Percentiles rank a stretch among this genome's conserved stretches.
Conservation (phyloP, 2,888 invertebrate genomes). For the Ptychoptera albimana region DNA sequence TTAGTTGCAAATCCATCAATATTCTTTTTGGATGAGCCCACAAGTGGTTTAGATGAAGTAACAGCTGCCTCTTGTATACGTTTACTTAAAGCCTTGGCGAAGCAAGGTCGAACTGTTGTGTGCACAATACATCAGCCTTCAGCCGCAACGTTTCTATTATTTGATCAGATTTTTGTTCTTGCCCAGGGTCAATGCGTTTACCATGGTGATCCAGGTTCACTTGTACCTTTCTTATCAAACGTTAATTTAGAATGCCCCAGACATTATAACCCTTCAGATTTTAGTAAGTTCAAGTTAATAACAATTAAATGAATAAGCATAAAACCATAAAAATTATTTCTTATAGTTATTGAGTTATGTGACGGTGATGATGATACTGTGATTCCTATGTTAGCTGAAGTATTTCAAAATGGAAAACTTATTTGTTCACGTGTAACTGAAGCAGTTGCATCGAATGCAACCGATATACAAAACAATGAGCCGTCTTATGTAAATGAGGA, state of each 20-base stretch:
- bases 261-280: slow-evolving; percentile 54
- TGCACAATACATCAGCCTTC: slow-evolving; percentile 56
- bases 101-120: slow-evolving; percentile 48
- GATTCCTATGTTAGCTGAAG: slow-evolving; percentile 34
- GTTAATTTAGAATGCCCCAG: slow-evolving; percentile 42
- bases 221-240: slow-evolving; percentile 41
- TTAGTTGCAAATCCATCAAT: slow-evolving; percentile 71
- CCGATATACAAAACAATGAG: too few relatives aligned
- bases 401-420: slow-evolving; percentile 42
- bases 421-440: slow-evolving; percentile 14
- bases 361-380: slow-evolving; percentile 37
- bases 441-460: background rate
- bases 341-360: slow-evolving; percentile 47
- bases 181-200: slow-evolving; percentile 47
- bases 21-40: slow-evolving; percentile 73
- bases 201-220: slow-evolving; percentile 43
- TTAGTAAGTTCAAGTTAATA: slow-evolving; percentile 34
- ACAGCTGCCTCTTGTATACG: slow-evolving; percentile 44
- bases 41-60: slow-evolving; percentile 52
- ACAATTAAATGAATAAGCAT: too few relatives aligned
- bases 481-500: too few relatives aligned
- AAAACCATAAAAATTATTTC: background rate
- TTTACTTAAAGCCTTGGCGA: slow-evolving; percentile 38
- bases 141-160: slow-evolving; percentile 44
- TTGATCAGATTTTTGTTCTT: slow-evolving; percentile 48